Evolutionary conservation across 2,797 vertebrate species (phyloP).

Genomic region (Cottoperca gobio): DNA sequence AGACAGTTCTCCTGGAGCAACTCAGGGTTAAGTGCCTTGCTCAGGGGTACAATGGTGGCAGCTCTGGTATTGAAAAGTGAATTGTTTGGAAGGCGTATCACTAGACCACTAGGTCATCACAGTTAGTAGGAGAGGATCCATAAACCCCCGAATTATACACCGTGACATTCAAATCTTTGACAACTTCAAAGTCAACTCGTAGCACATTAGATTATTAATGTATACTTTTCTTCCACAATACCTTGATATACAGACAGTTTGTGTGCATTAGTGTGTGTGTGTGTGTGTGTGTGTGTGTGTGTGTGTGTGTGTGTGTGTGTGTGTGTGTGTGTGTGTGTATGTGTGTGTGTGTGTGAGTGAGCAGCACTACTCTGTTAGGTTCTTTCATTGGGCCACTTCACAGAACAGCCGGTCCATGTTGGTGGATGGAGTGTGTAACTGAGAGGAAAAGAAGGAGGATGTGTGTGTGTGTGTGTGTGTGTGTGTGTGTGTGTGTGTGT

Average conservation of each 20-base stretch:
- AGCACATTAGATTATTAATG: not conserved
- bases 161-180: not conserved
- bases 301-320: not conserved
- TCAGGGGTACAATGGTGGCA: no score
- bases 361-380: slow-evolving; percentile 28
- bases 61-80: no score
- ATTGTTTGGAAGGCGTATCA: no score
- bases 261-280: not conserved
- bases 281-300: slow-evolving; percentile 17
- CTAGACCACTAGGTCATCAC: no score
- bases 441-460: slow-evolving; percentile 32
- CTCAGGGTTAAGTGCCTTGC: no score
- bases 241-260: slow-evolving; percentile 2
- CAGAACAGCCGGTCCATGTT: slow-evolving; percentile 65
- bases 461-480: slow-evolving; percentile 45
- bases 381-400: slow-evolving; percentile 63
- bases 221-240: no score
- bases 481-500: slow-evolving; percentile 37
- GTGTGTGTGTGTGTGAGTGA: slow-evolving; percentile 11
- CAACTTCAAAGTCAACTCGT: not conserved
- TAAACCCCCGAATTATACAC: not conserved
- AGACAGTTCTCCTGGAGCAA: no score
- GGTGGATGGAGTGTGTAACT: slow-evolving; percentile 43
- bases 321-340: slow-evolving; percentile 26
- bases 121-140: not conserved